Conservation (phyloP, 2,113 vertebrate species). For the Nycticebus coucang region DNA sequence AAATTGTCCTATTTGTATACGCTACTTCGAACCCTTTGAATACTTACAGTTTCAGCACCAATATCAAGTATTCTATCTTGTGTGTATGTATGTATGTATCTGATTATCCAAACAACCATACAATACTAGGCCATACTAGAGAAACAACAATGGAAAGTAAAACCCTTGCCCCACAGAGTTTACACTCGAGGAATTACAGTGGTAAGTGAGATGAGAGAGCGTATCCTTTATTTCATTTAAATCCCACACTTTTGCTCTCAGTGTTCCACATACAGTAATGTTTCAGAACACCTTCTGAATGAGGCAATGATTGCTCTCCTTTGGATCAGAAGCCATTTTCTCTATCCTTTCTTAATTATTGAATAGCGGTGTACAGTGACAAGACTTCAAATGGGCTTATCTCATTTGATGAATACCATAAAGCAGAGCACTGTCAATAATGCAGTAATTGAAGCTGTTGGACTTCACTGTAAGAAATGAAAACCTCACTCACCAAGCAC, state of each 20-base stretch:
- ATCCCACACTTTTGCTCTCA: background rate
- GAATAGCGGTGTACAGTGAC: background rate
- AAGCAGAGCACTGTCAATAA: background rate
- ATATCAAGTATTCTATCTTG: background rate
- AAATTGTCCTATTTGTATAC: background rate
- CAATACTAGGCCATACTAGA: background rate
- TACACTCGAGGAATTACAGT: background rate
- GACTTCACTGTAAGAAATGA: background rate
- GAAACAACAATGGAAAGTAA: background rate
- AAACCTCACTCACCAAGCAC: constrained; percentile 8
- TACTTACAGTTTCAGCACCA: background rate
- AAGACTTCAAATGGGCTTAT: background rate
- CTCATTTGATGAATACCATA: background rate
- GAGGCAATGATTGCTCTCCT: background rate
- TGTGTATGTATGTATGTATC: background rate
- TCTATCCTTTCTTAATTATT: background rate
- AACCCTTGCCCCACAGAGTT: background rate
- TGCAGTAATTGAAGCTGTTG: background rate
- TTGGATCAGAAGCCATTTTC: constrained; percentile 25
- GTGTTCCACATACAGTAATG: background rate
- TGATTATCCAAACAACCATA: background rate
- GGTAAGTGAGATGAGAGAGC: background rate
- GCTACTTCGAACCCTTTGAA: background rate
- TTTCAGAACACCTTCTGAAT: background rate
- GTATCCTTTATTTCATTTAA: background rate